Evolutionary conservation across 2,113 vertebrate species (phyloP), one percentile per base, ranked within the genome.

Genomic region (Ictidomys tridecemlineatus): DNA sequence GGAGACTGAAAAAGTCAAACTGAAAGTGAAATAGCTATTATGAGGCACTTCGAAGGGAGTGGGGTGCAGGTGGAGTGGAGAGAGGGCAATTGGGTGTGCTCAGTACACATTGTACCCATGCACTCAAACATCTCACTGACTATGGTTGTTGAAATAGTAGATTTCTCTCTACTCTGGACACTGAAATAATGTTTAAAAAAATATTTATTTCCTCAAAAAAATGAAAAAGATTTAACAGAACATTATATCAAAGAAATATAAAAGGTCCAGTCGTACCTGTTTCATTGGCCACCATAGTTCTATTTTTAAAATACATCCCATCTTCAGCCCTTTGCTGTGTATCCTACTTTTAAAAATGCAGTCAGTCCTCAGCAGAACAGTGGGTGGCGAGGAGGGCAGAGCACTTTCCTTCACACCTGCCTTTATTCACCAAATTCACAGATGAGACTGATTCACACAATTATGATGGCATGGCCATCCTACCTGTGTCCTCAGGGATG

Each of bases 261-360:
- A 88, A 58, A 48, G 61, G 3, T 48, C 72, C 39, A n/a, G 2
- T 22, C 58, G 76, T 67, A 91, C 12, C n/a, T 72, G 48, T 39
- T 88, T 30, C 11, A 58, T 14, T 73, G 53, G 61, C 37, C 67
- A 94, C 93, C 20, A 77, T 17, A 80, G 91, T n/a, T 61, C 14
- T 77, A 20, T 70, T 84, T 34, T 69, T 86, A 11, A 12, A 85
- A 78, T 17, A 39, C 10, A 87, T 34, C 22, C 22, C 16, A 63
- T 48, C 91, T 92, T 3, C 17, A 79, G 39, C 37, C 89, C 32
- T 92, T 86, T 53, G 13, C 2, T 32, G 5, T 69, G 20, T 89
- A 92, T 96, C 61, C n/a, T 45, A 4, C 51, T 92, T 88, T 89
- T 14, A 76, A 89, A 73, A 85, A 74, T 77, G 28, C 69, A 74